Percentiles rank a stretch among this genome's conserved stretches.
These are phyloP conservation scores for Idris sp. DNA, from an alignment of 1,140 invertebrate genomes.

Conservation along the genomic window DNA sequence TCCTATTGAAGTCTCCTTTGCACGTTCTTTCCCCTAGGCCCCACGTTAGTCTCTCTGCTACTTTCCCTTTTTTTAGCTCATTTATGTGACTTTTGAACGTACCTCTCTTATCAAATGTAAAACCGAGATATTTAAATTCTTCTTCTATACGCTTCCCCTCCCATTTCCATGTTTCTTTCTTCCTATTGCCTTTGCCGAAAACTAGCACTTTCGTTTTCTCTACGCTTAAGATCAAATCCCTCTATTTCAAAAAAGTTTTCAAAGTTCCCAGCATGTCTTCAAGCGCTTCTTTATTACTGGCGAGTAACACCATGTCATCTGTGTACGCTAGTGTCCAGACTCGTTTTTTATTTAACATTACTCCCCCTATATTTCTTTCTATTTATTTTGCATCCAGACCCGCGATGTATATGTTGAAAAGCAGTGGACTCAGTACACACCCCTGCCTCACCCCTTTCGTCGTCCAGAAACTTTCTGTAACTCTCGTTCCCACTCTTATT, in stretches of 20 bases:
- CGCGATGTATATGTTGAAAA: constrained; percentile 29
- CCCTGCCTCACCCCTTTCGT: no score
- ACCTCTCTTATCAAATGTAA: constrained; percentile 11
- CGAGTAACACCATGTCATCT: constrained; percentile 22
- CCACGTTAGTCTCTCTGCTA: constrained; percentile 6
- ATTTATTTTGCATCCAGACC: constrained; percentile 9
- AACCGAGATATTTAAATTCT: constrained; percentile 33
- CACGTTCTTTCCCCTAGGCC: no score
- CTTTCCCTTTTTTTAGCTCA: constrained; percentile 16
- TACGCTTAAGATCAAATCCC: constrained; percentile 10
- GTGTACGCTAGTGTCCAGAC: constrained; percentile 17
- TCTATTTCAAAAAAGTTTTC: constrained; percentile 18
- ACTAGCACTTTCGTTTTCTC: constrained; percentile 34
- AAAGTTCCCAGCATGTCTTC: constrained; percentile 14
- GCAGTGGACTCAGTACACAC: no score
- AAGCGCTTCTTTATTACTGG: constrained; percentile 12
- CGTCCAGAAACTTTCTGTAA: no score
- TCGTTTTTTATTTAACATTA: constrained; percentile 6
- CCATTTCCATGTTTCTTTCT: constrained; percentile 14
- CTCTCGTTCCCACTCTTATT: neutral
- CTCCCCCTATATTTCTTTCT: constrained; percentile 16
- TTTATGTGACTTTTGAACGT: constrained; percentile 14
- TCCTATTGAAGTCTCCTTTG: constrained; percentile 29
- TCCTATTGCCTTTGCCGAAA: constrained; percentile 1
- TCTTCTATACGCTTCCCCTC: constrained; percentile 12